Evolutionary conservation across 2,113 vertebrate genomes (phyloP), one percentile per base, ranked within the genome.

Genomic region (Labeo rohita): DNA sequence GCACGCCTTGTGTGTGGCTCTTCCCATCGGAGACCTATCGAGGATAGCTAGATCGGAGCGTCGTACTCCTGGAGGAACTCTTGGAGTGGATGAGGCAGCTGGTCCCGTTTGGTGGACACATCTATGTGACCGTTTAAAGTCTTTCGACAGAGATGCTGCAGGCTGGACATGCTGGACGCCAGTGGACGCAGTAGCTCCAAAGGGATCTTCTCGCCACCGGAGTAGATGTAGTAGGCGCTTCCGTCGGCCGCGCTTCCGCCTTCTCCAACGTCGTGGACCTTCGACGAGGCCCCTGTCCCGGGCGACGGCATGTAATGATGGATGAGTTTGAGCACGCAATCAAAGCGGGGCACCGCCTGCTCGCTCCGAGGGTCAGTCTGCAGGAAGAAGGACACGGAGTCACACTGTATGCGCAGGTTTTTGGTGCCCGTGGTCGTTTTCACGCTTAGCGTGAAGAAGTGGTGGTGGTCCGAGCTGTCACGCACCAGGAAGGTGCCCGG

Each of bases 381-480:
- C 87, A 99, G 91, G 49, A 96, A 98, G 93, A 99, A 99, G 89
- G 96, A 96, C 75, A 95, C 95, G 0, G 95, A 95, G 86, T 98
- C 96, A 3, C 97, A 98, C 93, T 99, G 98, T 92, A 99, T 98
- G 89, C 98, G 97, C 87, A 99, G 92, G 93, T 99, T 99, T 93
- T 98, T 99, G 91, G 98, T 98, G 82, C 98, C 98, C 0, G 96
- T 96, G 84, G 94, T 93, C 0, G 98, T 99, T 93, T 98, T 97
- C 75, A 99, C 97, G 0, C 98, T 99, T 84, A 99, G 96, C 28
- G 98, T 99, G 94, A 99, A 99, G 95, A 99, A 98, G 93, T 99
- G 96, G 87, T 95, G 96, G 94, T 97, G 96, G 94, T 99, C 98
- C 0, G 98, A 99, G 90, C 98, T 99, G 95, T 99, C 98, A 4